Base-by-base conservation (phyloP, 2,113 vertebrate species). In the Zosterops borbonicus region DNA sequence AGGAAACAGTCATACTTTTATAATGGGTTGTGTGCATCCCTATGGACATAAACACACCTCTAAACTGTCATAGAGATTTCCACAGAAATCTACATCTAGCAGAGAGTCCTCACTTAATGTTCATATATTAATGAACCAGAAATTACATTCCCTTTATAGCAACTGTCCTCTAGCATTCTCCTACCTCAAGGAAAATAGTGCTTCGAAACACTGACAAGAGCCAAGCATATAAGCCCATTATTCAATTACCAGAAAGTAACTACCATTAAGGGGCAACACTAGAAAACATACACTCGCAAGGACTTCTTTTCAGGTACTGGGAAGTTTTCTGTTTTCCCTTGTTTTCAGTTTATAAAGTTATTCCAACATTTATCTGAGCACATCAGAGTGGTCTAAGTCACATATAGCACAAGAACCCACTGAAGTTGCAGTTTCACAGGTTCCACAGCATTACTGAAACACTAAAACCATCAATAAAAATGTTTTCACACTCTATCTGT, bases 141-240 rank as follows among this genome's bases (percentile, higher is more conserved):
- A 94, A 90, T 85, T 78, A 67, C 16, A 84, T 74, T 53, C 46
- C 47, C 68, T 92, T 47, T 27, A 41, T 2, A 68, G 58, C 12
- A 42, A 89, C 27, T 17, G 67, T 88, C 73, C 74, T 96, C 84
- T 81, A 82, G 62, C 60, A 64, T 29, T 79, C 42, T 14, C 58
- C 27, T 68, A 42, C 49, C 35, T 84, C 63, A 84, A 87, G 80
- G 90, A 90, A 96, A 95, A 91, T 0, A 91, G 71, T 62, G 56
- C 87, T 94, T 96, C 65, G 82, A 78, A 94, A 94, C 1, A 39
- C 80, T 80, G 74, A 95, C 83, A 87, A 64, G 50, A 93, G 64
- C 35, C 71, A 67, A 92, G 59, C 55, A 62, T 62, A n/a, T 18
- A 95, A 86, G 86, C 33, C 68, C 20, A 25, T 77, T 87, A 87